Conservation (phyloP, 2,888 invertebrate species). For the Yponomeuta sedellus region DNA sequence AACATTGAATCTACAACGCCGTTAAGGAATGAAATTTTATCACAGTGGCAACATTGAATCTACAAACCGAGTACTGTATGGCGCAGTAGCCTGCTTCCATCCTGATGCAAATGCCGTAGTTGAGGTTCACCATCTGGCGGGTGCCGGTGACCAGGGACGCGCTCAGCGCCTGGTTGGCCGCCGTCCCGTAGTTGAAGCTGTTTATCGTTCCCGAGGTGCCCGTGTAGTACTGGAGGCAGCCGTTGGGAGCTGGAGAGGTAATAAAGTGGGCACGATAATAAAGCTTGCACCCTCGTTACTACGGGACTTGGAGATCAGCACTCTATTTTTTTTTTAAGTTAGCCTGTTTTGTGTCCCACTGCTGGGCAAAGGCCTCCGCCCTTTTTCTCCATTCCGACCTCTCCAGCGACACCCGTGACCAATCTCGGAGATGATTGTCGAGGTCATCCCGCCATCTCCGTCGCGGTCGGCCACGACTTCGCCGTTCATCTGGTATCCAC, state of each 20-base stretch:
- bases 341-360: too few species aligned
- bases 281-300: not conserved
- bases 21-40: too few species aligned
- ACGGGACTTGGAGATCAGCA: not conserved
- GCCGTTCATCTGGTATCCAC: too few species aligned
- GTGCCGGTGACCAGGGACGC: conserved; percentile 79
- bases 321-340: too few species aligned
- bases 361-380: too few species aligned
- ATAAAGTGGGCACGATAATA: not conserved
- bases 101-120: conserved; percentile 87
- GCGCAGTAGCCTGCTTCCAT: conserved; percentile 84
- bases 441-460: too few species aligned
- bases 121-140: conserved; percentile 81
- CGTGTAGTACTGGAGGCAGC: conserved; percentile 86
- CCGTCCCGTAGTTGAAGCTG: conserved; percentile 86
- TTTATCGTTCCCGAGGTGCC: conserved; percentile 77
- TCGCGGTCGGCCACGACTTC: too few species aligned
- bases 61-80: conserved; percentile 73
- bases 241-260: conserved; percentile 79
- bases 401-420: too few species aligned
- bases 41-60: too few species aligned
- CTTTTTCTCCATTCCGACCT: too few species aligned
- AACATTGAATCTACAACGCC: too few species aligned
- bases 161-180: conserved; percentile 73
- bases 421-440: too few species aligned